Percentiles rank a stretch among this genome's conserved stretches.
These are phyloP conservation scores for Coelopa frigida DNA, from an alignment of 1,140 invertebrate species.

Conservation along the genomic window DNA sequence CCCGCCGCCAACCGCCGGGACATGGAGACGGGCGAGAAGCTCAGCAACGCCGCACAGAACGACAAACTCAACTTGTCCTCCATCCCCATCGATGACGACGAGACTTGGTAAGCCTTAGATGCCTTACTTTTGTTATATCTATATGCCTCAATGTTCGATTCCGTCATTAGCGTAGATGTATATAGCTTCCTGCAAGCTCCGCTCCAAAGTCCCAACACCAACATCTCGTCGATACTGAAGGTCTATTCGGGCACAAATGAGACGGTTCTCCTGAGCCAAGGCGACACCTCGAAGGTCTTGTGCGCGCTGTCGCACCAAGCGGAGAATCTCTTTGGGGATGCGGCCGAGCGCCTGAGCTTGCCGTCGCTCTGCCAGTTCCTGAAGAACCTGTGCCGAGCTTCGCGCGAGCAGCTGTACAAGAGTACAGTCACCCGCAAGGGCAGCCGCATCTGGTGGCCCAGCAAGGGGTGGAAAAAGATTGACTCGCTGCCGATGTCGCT, in stretches of 20 bases:
- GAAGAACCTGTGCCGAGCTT: constrained; percentile 69
- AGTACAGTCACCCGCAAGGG: constrained; percentile 47
- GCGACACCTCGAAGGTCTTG: constrained; percentile 77
- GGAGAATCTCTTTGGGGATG: constrained; percentile 76
- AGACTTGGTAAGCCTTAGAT: constrained; percentile 61
- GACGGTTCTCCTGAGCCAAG: constrained; percentile 65
- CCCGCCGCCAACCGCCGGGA: constrained; percentile 44
- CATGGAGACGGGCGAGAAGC: constrained; percentile 44
- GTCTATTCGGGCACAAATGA: constrained; percentile 47
- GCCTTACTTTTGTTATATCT: neutral
- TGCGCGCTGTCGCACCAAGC: constrained; percentile 80
- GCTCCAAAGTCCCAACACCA: constrained; percentile 53
- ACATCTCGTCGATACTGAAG: constrained; percentile 44
- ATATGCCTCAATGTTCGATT: too few species aligned
- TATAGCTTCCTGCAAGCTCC: constrained; percentile 74
- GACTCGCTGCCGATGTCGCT: constrained; percentile 47
- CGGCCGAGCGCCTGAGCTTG: constrained; percentile 79
- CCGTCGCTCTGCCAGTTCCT: constrained; percentile 75
- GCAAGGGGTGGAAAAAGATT: constrained; percentile 44
- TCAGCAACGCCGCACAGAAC: constrained; percentile 28
- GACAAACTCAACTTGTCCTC: constrained; percentile 45
- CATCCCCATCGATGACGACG: constrained; percentile 56
- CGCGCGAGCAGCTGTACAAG: constrained; percentile 67
- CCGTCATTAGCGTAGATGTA: constrained; percentile 62
- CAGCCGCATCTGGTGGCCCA: constrained; percentile 46